phyloP scores from a whole-genome alignment of 2,797 vertebrate species.

The Premnoplex brunnescens region DNA sequence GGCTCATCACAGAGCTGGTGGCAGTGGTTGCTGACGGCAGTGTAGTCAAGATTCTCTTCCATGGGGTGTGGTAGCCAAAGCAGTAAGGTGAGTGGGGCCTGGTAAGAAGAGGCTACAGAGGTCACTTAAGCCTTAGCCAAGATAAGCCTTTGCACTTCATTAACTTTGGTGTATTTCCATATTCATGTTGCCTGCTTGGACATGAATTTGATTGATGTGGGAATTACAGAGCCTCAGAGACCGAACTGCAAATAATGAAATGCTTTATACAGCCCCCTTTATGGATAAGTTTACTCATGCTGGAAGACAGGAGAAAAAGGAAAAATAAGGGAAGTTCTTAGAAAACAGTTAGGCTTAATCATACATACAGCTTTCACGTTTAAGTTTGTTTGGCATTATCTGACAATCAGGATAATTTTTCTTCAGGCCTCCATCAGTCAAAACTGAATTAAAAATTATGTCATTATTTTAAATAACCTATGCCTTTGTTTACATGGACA shows the following conservation, averaged over 20 bases:
- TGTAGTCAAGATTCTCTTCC: fast-evolving
- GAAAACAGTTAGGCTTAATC: not conserved
- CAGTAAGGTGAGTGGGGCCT: not conserved
- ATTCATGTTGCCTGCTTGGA: not conserved
- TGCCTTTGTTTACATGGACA: not conserved
- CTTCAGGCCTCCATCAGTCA: not conserved
- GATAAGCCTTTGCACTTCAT: not conserved
- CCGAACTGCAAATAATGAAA: not conserved
- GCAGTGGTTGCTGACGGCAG: not conserved
- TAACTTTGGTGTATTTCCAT: not conserved
- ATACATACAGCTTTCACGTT: fast-evolving
- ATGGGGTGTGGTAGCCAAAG: fast-evolving
- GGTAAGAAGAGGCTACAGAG: not conserved
- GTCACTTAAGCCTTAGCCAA: not conserved
- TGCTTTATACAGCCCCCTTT: not conserved
- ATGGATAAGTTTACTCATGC: not conserved
- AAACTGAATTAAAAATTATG: not conserved
- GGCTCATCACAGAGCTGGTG: not conserved
- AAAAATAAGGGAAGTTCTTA: not conserved
- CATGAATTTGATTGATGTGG: not conserved
- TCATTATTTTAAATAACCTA: not conserved
- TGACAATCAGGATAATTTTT: not conserved
- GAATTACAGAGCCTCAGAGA: not conserved
- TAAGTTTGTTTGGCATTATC: not conserved
- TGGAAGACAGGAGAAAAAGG: not conserved